Evolutionary conservation across 2,797 vertebrate species (phyloP).

Genomic region (Platyrinchus mystaceus): DNA sequence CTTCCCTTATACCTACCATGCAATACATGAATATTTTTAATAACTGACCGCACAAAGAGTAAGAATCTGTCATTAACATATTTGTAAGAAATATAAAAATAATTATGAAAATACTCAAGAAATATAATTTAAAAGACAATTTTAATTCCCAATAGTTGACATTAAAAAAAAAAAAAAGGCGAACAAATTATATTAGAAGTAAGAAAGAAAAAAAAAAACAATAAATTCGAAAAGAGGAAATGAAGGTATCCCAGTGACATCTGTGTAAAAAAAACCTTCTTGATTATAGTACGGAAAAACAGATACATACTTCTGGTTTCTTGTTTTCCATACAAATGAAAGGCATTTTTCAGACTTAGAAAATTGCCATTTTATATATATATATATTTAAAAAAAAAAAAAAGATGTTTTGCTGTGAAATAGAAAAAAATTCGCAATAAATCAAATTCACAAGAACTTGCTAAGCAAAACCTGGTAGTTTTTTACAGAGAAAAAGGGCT

Average conservation of each 20-base stretch:
- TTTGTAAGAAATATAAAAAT: background rate
- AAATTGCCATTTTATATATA: background rate
- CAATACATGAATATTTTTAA: background rate
- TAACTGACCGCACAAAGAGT: background rate
- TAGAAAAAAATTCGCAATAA: conserved; percentile 22
- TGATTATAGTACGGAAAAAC: background rate
- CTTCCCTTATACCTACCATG: background rate
- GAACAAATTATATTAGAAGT: background rate
- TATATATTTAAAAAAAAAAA: too few relatives aligned
- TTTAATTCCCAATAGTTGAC: background rate
- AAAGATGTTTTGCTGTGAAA: background rate
- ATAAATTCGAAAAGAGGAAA: background rate
- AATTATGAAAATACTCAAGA: background rate
- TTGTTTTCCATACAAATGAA: background rate
- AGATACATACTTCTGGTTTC: background rate
- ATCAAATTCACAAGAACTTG: conserved; percentile 45
- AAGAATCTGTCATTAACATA: background rate
- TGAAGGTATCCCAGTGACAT: background rate
- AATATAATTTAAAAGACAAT: background rate
- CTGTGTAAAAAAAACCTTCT: background rate
- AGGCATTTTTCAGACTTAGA: background rate
- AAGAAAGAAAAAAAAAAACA: accelerated
- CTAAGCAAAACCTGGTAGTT: conserved; percentile 43
- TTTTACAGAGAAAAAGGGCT: background rate
- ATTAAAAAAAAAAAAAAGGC: background rate